phyloP scores from a whole-genome alignment of 2,888 invertebrate genomes.

The Timema cristinae region DNA sequence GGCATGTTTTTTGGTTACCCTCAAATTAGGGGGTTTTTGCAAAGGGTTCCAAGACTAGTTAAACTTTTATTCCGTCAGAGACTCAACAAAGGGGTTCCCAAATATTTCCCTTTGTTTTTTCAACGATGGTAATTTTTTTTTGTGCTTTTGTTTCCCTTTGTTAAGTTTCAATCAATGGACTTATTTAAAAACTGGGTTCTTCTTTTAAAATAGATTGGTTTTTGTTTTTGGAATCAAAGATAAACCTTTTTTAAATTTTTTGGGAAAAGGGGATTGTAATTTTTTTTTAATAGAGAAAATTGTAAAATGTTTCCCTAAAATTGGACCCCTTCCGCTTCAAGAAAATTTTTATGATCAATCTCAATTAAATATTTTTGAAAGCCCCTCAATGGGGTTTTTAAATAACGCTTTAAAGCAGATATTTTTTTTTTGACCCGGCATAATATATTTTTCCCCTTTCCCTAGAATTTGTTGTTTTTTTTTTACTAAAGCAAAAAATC shows the following conservation, averaged over 20 bases:
- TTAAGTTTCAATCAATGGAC: not conserved
- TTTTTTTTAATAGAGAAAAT: not conserved
- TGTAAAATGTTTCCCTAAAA: too few relatives aligned
- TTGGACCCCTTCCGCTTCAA: conserved; percentile 16
- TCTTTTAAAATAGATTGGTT: not conserved
- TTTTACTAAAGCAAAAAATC: conserved; percentile 28
- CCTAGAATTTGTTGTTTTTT: conserved; percentile 24
- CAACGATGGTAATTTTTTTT: too few relatives aligned
- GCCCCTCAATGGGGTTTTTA: conserved; percentile 37
- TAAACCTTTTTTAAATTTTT: not conserved
- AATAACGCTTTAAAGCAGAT: conserved; percentile 27
- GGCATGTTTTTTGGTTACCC: conserved; percentile 44
- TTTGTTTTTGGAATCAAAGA: not conserved
- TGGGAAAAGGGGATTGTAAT: not conserved
- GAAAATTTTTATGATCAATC: conserved; percentile 38
- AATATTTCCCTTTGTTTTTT: too few relatives aligned
- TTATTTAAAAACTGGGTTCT: not conserved
- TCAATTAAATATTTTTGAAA: conserved; percentile 43
- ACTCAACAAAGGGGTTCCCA: too few relatives aligned
- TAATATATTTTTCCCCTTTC: conserved; percentile 20
- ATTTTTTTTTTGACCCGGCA: conserved; percentile 36
- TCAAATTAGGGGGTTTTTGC: conserved; percentile 32
- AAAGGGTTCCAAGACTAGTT: conserved; percentile 23
- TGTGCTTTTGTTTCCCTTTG: not conserved
- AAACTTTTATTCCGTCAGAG: not conserved